Evolutionary conservation across 1,140 invertebrate genomes (phyloP).

Genomic region (Bursaphelenchus mucronatus): DNA sequence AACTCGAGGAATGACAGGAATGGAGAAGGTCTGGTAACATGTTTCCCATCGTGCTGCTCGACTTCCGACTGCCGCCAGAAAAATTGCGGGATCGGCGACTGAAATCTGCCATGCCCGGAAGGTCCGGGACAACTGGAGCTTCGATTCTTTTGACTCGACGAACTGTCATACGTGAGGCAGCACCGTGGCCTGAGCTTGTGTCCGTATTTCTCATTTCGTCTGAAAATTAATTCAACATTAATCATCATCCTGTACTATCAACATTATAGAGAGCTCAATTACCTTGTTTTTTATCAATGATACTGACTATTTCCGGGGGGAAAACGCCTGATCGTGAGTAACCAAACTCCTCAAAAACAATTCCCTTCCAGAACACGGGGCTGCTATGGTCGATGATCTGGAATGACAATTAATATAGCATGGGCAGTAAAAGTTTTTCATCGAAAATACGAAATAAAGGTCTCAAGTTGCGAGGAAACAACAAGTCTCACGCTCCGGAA

Average conservation of each 20-base stretch:
- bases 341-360: constrained; percentile 9
- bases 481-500: neutral
- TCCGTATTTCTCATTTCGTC: too few relatives aligned
- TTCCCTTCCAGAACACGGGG: constrained; percentile 16
- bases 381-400: constrained; percentile 14
- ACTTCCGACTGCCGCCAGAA: neutral
- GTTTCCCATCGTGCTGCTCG: too few relatives aligned
- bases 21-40: too few relatives aligned
- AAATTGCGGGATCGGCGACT: constrained; percentile 7
- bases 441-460: constrained; percentile 11
- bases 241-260: too few relatives aligned
- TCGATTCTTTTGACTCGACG: constrained; percentile 16
- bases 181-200: too few relatives aligned
- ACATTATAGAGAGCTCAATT: neutral
- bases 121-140: constrained; percentile 4
- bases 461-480: neutral
- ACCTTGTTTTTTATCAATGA: constrained; percentile 7
- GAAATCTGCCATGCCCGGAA: constrained; percentile 2
- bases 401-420: neutral
- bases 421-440: neutral
- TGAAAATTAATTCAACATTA: too few relatives aligned
- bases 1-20: constrained; percentile 13
- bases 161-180: neutral
- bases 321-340: constrained; percentile 11
- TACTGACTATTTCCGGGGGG: neutral